Evolutionary conservation across 2,113 vertebrate genomes (phyloP).

Genomic region (Scortum barcoo): DNA sequence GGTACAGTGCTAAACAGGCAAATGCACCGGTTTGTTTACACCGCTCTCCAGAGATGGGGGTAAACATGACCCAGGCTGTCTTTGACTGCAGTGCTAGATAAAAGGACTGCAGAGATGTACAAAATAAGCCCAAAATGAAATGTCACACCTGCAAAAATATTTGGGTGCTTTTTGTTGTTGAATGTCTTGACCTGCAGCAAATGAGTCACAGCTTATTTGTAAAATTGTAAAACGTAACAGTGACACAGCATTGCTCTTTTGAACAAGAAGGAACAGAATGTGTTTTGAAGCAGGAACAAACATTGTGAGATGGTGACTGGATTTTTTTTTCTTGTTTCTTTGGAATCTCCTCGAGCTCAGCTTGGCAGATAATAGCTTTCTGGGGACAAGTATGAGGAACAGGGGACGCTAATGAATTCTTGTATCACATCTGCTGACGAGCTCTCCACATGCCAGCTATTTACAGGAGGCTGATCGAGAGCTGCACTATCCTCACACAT

Average conservation of each 20-base stretch:
- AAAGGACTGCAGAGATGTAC: background rate
- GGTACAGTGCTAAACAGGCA: too few species aligned
- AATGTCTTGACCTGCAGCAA: conserved; percentile 30
- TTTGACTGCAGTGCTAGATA: background rate
- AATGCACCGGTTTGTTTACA: too few species aligned
- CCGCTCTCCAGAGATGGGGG: too few species aligned
- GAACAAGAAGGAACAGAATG: background rate
- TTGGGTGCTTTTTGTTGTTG: background rate
- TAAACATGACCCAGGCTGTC: background rate
- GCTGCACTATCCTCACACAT: conserved; percentile 68
- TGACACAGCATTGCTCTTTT: background rate
- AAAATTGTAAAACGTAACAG: background rate
- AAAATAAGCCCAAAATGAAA: conserved; percentile 6
- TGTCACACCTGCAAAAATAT: conserved; percentile 3
- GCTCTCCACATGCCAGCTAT: conserved; percentile 75
- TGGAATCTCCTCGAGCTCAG: conserved; percentile 53
- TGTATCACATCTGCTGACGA: conserved; percentile 79
- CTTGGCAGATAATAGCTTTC: conserved; percentile 74
- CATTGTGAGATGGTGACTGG: conserved; percentile 9
- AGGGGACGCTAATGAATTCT: conserved; percentile 76
- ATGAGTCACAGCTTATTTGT: conserved; percentile 26
- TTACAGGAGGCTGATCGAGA: conserved; percentile 79
- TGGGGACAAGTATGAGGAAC: conserved; percentile 72
- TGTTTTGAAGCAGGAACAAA: conserved; percentile 16
- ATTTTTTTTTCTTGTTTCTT: background rate